Conservation (phyloP, 2,888 invertebrate genomes). For the Ophion obscuratus region DNA sequence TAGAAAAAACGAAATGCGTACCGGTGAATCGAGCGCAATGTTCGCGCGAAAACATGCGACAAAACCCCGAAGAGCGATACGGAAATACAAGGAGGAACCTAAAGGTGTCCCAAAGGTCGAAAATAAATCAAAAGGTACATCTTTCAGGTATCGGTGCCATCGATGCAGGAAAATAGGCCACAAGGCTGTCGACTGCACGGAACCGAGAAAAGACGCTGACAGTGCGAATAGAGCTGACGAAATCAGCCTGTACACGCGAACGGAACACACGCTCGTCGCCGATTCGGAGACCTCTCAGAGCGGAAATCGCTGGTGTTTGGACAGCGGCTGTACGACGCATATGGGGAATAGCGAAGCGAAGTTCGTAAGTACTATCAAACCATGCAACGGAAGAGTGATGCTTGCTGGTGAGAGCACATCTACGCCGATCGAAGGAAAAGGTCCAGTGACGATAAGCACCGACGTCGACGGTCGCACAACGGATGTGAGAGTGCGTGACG, state of each 20-base stretch:
- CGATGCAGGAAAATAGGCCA: slow-evolving; percentile 29
- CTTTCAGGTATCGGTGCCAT: slow-evolving; percentile 14
- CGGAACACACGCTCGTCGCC: not conserved
- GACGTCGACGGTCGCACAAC: not conserved
- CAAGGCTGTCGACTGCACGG: slow-evolving; percentile 12
- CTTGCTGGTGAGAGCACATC: not conserved
- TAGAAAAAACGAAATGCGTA: slow-evolving; percentile 7
- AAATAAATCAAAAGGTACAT: not conserved
- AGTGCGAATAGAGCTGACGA: no score
- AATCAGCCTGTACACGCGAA: not conserved
- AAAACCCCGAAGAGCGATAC: not conserved
- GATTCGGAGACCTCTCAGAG: not conserved
- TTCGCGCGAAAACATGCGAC: not conserved
- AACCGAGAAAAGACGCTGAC: not conserved
- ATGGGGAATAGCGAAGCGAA: not conserved
- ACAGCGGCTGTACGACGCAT: slow-evolving; percentile 3
- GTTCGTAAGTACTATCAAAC: not conserved
- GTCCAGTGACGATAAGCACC: not conserved
- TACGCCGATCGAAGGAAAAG: not conserved
- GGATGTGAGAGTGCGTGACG: not conserved
- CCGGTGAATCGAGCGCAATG: not conserved
- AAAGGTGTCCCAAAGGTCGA: not conserved
- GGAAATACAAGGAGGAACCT: not conserved
- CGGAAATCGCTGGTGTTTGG: not conserved
- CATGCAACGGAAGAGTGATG: not conserved